Evolutionary conservation across 2,888 invertebrate genomes (phyloP).

Genomic region (Oxystoma pomonae): DNA sequence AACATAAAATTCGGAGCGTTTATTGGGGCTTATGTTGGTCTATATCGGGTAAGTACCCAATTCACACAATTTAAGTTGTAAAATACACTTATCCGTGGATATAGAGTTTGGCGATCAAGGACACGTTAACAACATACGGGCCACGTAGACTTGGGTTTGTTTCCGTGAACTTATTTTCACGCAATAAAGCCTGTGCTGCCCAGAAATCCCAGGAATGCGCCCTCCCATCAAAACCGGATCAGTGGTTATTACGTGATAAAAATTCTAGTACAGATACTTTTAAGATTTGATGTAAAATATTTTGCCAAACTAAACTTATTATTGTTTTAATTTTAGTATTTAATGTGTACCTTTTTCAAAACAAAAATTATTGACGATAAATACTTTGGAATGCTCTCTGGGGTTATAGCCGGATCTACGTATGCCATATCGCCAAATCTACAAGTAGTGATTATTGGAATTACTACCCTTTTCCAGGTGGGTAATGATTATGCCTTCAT

Average conservation of each 20-base stretch:
- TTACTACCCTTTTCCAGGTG: slow-evolving; percentile 55
- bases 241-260: no score
- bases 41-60: slow-evolving; percentile 38
- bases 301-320: no score
- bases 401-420: slow-evolving; percentile 53
- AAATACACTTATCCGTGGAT: no score
- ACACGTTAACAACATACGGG: no score
- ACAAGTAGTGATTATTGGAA: slow-evolving; percentile 52
- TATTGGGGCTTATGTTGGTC: slow-evolving; percentile 35
- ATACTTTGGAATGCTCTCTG: slow-evolving; percentile 52
- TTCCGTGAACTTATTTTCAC: no score
- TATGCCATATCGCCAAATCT: slow-evolving; percentile 53
- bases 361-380: slow-evolving; percentile 46
- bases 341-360: slow-evolving; percentile 45
- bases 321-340: slow-evolving; percentile 39
- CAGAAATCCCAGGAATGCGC: no score
- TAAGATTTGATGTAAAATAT: slow-evolving; percentile 1
- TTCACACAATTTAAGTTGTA: no score
- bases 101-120: no score
- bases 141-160: no score
- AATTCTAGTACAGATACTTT: background rate
- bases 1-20: slow-evolving; percentile 37
- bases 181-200: no score
- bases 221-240: no score
- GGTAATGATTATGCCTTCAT: no score